Evolutionary conservation across 2,888 invertebrate genomes (phyloP), one percentile per base, ranked within the genome.

Genomic region (Saturnia japonica): DNA sequence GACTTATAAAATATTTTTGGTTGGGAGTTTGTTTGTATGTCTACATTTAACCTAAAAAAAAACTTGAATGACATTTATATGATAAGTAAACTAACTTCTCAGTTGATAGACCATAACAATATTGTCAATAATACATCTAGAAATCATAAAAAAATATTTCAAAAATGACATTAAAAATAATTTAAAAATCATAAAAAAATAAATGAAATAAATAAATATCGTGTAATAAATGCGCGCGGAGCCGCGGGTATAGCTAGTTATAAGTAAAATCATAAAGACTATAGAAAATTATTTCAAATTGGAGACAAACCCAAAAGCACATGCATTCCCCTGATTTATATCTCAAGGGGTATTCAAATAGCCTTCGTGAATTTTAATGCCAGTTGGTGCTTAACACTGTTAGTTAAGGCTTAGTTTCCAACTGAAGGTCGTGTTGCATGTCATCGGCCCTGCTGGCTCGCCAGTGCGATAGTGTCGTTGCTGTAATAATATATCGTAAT

Each of bases 401-500:
- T 64, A 64, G 64, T 40, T 40, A 64, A 64, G 64, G 64, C 19
- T 51, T 54, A 70, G 51, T 70, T 70, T 70, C 51, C 67, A 67
- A 64, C 40, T 40, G 64, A 11, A 11, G 16, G 19, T 64, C n/a
- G 40, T 40, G 64, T 70, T 43, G 69, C 64, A n/a, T 64, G 66
- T 70, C 66, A 54, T 28, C 67, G 25, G 54, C 11, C 40, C 14
- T 51, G 66, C 40, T 64, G 64, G 40, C 64, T 14, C 40, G 54
- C 73, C 73, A 74, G 57, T 60, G 74, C 76, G 86, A 85, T 87
- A 86, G 83, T 85, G 85, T 82, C 81, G 80, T 76, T 74, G 75
- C 68, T 73, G 80, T 82, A 82, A 84, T 88, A 88, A 88, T 88
- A 87, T 88, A 89, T 88, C 83, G 88, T 86, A 84, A 87, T 88